A percentile compares a stretch with the other conserved stretches of the same genome.
phyloP scores from a whole-genome alignment of 2,888 invertebrate species.

The Baronia brevicornis region DNA sequence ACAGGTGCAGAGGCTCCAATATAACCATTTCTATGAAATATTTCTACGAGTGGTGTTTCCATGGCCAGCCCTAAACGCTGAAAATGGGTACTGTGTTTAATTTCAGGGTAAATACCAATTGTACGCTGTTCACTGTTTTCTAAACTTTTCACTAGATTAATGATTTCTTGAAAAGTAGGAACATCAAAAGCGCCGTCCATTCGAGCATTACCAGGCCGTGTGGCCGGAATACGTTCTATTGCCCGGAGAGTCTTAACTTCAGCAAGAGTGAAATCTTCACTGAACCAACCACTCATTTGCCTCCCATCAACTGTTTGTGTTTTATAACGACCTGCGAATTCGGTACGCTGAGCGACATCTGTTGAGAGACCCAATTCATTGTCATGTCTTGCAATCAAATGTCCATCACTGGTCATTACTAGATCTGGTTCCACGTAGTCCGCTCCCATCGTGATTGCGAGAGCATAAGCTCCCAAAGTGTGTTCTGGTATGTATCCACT shows the following conservation, averaged over 20 bases:
- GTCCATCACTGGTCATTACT: slow-evolving; percentile 58
- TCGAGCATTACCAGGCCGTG: slow-evolving; percentile 54
- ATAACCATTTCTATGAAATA: slow-evolving; percentile 53
- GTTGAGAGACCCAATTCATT: slow-evolving; percentile 56
- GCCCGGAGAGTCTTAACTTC: slow-evolving; percentile 57
- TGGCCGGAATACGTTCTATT: slow-evolving; percentile 51
- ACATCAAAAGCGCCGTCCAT: slow-evolving; percentile 48
- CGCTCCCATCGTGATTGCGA: slow-evolving; percentile 60
- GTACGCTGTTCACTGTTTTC: slow-evolving; percentile 41
- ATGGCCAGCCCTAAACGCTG: slow-evolving; percentile 46
- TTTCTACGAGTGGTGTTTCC: slow-evolving; percentile 49
- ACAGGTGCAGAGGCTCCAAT: slow-evolving; percentile 40
- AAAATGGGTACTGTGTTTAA: slow-evolving; percentile 58
- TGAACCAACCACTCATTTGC: slow-evolving; percentile 52
- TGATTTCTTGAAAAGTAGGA: slow-evolving; percentile 61
- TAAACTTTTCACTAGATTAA: slow-evolving; percentile 54
- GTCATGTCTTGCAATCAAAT: slow-evolving; percentile 58
- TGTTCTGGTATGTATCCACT: slow-evolving; percentile 66
- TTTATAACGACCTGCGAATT: slow-evolving; percentile 47
- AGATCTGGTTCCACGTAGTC: slow-evolving; percentile 65
- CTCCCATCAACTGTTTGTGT: slow-evolving; percentile 49
- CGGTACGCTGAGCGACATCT: slow-evolving; percentile 43
- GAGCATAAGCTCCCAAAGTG: slow-evolving; percentile 58
- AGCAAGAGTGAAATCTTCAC: slow-evolving; percentile 60
- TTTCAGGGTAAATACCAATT: slow-evolving; percentile 61